Base-by-base conservation (phyloP, 2,797 vertebrate species). In the Vireo griseus region DNA sequence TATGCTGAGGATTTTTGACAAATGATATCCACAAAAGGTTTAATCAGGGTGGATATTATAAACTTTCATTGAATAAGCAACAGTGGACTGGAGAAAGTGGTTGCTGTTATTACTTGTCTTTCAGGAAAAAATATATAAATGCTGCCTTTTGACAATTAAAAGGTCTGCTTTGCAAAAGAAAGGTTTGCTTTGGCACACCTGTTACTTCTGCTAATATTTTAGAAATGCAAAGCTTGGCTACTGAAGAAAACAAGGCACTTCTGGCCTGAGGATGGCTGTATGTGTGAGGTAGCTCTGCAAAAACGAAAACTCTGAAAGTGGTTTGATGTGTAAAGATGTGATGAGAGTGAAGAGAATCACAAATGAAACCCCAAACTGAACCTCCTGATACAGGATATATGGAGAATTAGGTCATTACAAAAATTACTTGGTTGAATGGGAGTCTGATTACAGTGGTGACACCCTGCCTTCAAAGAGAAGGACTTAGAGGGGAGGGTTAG, bases 361-460 rank as follows among this genome's bases (percentile, higher is more conserved):
- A 88, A 82, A 79, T 45, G 33, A 82, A 91, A 85, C 20, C 40
- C 50, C 62, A 84, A 13, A 72, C 62, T 55, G 67, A 89, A 79
- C 20, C 51, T 89, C 58, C 77, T 76, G n/a, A 55, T 79, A 57
- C 55, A 92, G 81, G 67, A 94, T 76, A 59, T 37, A 79, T 62
- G 2, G 33, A 89, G 67, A 94, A 93, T 66, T 92, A 96, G 84
- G 67, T 93, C 74, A 55, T 89, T 89, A 93, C 55, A 85, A 54
- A 90, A 93, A 85, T 76, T 66, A 26, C 39, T 91, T 58, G 6
- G 45, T 65, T 93, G 92, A 96, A 95, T 93, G 89, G 75, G 55
- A 89, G 39, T 73, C 77, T 96, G 89, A 93, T 96, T 92, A 89
- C 77, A 66, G 88, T 85, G 83, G 63, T 82, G 81, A 79, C 63